Evolutionary conservation across 2,797 vertebrate species (phyloP).

Genomic region (Carcharodon carcharias): DNA sequence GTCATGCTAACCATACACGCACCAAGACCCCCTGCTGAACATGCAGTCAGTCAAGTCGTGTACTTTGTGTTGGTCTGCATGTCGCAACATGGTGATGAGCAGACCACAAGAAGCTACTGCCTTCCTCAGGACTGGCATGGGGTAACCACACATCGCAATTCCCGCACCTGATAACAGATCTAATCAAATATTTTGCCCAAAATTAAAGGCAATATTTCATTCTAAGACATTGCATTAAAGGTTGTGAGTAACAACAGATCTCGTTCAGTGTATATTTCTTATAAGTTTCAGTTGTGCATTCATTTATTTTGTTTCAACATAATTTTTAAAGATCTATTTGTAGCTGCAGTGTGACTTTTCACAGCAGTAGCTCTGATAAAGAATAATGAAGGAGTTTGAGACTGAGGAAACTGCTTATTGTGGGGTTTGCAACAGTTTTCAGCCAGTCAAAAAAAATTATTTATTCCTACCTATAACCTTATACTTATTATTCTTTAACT

Average conservation of each 20-base stretch:
- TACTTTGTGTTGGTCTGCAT: too few relatives aligned
- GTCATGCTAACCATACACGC: too few relatives aligned
- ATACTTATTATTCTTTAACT: not conserved
- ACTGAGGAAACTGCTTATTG: constrained; percentile 1
- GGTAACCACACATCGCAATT: not conserved
- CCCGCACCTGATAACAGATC: not conserved
- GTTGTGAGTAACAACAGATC: not conserved
- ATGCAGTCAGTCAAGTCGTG: too few relatives aligned
- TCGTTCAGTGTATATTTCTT: not conserved
- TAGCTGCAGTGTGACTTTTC: not conserved
- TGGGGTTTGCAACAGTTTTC: constrained; percentile 10
- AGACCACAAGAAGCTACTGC: too few relatives aligned
- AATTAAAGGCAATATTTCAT: not conserved
- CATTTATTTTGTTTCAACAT: not conserved
- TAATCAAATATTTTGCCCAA: not conserved
- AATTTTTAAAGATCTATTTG: constrained; percentile 21
- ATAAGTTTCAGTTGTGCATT: not conserved
- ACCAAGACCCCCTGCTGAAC: too few relatives aligned
- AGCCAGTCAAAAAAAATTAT: not conserved
- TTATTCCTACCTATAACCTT: not conserved
- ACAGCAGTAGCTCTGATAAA: not conserved
- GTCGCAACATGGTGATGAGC: too few relatives aligned
- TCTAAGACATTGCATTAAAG: not conserved
- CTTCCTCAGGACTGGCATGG: not conserved
- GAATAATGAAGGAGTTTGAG: not conserved